These are phyloP conservation scores for Clitarchus hookeri DNA, from an alignment of 2,888 invertebrate genomes.

Conservation along the genomic window DNA sequence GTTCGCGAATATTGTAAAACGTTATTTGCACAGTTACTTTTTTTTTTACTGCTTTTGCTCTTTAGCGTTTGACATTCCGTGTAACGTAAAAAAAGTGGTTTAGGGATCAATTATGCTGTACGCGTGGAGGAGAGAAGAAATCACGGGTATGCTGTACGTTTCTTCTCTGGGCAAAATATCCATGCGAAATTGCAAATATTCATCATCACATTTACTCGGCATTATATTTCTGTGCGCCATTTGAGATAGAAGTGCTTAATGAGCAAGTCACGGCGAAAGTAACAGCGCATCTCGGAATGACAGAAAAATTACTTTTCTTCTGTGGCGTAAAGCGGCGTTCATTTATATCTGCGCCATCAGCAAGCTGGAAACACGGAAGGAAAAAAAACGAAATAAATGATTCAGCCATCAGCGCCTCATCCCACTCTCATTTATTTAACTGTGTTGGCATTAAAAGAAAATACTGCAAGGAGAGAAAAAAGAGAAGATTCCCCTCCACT, in stretches of 20 bases:
- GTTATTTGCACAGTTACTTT: no score
- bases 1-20: no score
- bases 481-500: neutral
- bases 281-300: neutral
- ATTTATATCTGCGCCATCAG: constrained; percentile 14
- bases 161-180: no score
- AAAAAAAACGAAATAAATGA: neutral
- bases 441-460: neutral
- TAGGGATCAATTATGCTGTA: no score
- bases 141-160: no score
- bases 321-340: neutral
- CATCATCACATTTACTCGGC: no score
- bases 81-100: no score
- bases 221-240: neutral
- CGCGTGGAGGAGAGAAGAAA: no score
- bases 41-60: no score
- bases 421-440: neutral
- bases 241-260: neutral
- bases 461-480: neutral
- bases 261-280: constrained; percentile 14
- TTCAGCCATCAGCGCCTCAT: constrained; percentile 2
- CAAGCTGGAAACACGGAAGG: neutral
- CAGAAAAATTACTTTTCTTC: neutral
- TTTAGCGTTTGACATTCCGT: no score
- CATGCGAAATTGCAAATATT: no score